phyloP scores from a whole-genome alignment of 2,113 vertebrate species.

The Sterrhoptilus dennistouni region DNA sequence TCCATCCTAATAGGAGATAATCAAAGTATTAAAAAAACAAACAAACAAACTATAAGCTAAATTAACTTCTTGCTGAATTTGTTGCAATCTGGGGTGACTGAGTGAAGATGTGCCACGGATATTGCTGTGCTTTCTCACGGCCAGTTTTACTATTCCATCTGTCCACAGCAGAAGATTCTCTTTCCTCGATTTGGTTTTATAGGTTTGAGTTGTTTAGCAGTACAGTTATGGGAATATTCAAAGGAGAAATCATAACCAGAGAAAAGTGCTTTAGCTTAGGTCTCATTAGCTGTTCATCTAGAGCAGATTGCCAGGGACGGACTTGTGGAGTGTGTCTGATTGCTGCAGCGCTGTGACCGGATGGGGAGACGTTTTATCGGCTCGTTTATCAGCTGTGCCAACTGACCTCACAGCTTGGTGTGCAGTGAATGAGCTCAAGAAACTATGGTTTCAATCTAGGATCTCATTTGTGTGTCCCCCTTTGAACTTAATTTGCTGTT shows the following conservation, averaged over 20 bases:
- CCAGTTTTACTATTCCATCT: constrained; percentile 40
- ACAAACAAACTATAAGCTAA: neutral
- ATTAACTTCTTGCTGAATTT: neutral
- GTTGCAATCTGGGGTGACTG: neutral
- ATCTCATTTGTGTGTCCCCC: neutral
- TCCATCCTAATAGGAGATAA: neutral
- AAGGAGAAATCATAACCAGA: constrained; percentile 22
- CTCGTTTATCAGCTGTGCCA: neutral
- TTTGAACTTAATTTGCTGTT: neutral
- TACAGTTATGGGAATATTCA: constrained; percentile 37
- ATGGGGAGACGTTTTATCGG: neutral
- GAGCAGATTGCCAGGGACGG: constrained; percentile 48
- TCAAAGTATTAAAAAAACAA: neutral
- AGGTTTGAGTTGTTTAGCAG: neutral
- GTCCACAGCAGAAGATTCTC: neutral
- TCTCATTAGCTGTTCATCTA: constrained; percentile 36
- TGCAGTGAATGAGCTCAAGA: neutral
- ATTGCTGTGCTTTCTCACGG: neutral
- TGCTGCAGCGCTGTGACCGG: constrained; percentile 9
- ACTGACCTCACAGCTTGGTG: constrained; percentile 31
- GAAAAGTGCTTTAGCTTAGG: neutral
- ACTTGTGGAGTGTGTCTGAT: constrained; percentile 46
- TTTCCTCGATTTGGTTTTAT: neutral
- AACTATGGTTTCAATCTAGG: neutral
- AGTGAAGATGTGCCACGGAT: neutral